Conservation (phyloP, 2,888 invertebrate species). For the Cryptus viduatorius region DNA sequence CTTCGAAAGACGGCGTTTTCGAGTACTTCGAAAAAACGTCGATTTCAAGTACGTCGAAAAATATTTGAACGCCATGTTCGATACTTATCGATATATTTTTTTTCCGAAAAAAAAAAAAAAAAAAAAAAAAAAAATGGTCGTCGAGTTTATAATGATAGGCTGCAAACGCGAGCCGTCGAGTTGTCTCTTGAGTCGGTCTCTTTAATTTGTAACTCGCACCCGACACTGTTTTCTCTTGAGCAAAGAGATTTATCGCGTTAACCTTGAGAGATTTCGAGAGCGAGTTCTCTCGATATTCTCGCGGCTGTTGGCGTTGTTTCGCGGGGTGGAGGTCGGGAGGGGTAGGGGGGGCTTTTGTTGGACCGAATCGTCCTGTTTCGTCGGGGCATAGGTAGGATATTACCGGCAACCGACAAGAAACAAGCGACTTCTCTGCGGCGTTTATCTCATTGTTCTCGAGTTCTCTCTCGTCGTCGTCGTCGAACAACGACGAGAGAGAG, state of each 20-base stretch:
- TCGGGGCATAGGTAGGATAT: not conserved
- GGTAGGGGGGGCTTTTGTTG: slow-evolving; percentile 2
- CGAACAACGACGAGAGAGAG: slow-evolving; percentile 60
- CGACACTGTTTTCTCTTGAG: slow-evolving; percentile 55
- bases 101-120: not conserved
- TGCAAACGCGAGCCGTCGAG: slow-evolving; percentile 6
- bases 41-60: no score
- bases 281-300: slow-evolving; percentile 15
- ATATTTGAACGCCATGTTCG: no score
- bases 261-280: slow-evolving; percentile 67
- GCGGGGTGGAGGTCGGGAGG: not conserved
- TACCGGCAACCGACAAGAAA: slow-evolving; percentile 66
- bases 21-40: no score
- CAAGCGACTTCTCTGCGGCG: slow-evolving; percentile 66
- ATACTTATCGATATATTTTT: not conserved
- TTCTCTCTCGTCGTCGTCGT: slow-evolving; percentile 47
- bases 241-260: slow-evolving; percentile 67
- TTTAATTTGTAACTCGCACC: slow-evolving; percentile 70
- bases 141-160: not conserved
- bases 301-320: not conserved
- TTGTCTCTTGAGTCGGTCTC: slow-evolving; percentile 65
- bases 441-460: slow-evolving; percentile 69
- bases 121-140: not conserved
- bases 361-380: slow-evolving; percentile 22
- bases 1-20: no score